Evolutionary conservation across 1,140 invertebrate species (phyloP).

Genomic region (Sinella curviseta): DNA sequence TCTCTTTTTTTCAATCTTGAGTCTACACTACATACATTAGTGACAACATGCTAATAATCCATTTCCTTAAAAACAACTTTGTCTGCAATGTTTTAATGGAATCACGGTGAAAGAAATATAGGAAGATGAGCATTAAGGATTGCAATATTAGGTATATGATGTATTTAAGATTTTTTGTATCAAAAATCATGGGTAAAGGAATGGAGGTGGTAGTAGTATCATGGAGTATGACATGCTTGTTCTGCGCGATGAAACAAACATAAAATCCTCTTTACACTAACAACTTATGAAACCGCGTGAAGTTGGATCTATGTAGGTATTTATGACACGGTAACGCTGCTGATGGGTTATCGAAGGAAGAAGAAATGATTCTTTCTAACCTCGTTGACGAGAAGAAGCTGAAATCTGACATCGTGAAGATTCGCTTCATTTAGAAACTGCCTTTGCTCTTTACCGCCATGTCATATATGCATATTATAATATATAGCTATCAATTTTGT

Average conservation of each 20-base stretch:
- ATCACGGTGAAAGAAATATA: neutral
- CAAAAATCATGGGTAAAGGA: neutral
- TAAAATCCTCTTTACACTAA: no score
- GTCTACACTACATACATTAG: neutral
- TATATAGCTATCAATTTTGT: no score
- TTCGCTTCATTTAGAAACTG: slow-evolving; percentile 19
- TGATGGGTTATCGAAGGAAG: neutral
- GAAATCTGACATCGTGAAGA: neutral
- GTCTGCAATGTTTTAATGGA: neutral
- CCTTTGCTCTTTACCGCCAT: slow-evolving; percentile 15
- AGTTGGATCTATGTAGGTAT: no score
- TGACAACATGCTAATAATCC: neutral
- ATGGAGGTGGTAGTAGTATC: no score
- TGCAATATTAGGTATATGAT: no score
- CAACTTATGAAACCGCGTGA: neutral
- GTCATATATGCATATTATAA: neutral
- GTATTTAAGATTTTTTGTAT: neutral
- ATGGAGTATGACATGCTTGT: no score
- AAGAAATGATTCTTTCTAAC: neutral
- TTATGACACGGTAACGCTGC: no score
- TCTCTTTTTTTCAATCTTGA: neutral
- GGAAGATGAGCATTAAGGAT: neutral
- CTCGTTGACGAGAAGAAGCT: slow-evolving; percentile 22
- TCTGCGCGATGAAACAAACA: no score
- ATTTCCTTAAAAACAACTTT: neutral